Base-by-base conservation (phyloP, 1,140 invertebrate species). In the Cyclargus thomasi region DNA sequence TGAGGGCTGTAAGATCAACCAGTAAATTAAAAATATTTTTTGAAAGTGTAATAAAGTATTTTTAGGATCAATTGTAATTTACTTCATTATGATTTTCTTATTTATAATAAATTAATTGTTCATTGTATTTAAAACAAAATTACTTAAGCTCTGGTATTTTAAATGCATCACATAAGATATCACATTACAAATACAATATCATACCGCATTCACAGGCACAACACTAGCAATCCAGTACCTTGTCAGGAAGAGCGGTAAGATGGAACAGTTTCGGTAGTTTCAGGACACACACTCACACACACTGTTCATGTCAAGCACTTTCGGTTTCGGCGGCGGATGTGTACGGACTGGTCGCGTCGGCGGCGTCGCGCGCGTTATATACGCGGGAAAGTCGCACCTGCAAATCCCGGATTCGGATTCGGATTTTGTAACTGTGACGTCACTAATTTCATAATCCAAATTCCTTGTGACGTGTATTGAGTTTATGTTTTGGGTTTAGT, bases 281-380 rank as follows among this genome's bases (percentile, higher is more conserved):
- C 79, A 76, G 81, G 77, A 79, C 79, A 84, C 82, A 86, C 76
- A 81, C 80, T 74, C 83, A 87, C 83, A 77, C 55, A 59, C 82
- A 86, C 85, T 84, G 85, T 84, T 86, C 78, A 75, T 82, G 78
- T 82, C 80, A 85, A 82, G 86, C 86, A 89, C 86, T 89, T 88
- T 88, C 85, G 85, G 79, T 86, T 85, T 85, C 82, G 71, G 68
- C 67, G 75, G 75, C 75, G 71, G 70, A 73, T 74, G 76, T 76
- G 23, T 69, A 69, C 78, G 74, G 74, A 90, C 87, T 90, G 87
- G 82, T 79, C 84, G 83, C 82, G 80, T 71, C 84, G 73, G 75
- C 76, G 78, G 70, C 75, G 69, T 57, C 75, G 70, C 68, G 65
- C 29, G 57, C 72, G 83, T 88, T 90, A 80, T 90, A 90, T 90